Evolutionary conservation across 2,113 vertebrate species (phyloP), one percentile per base, ranked within the genome.

Genomic region (Oncorhynchus tshawytscha): DNA sequence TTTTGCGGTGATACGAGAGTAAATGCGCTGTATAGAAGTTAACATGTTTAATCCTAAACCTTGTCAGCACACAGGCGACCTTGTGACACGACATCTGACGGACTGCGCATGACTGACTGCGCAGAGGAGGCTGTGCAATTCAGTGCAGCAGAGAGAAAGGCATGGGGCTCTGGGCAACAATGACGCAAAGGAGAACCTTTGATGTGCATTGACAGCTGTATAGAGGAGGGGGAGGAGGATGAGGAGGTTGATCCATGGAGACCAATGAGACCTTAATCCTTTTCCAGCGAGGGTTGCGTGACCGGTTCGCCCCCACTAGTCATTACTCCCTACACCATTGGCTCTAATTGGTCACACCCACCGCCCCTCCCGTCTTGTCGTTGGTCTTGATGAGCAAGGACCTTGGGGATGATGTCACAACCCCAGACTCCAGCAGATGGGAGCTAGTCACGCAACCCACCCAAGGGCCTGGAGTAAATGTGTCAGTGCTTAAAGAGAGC

Each of bases 381-480:
- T 15, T 39, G 31, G 34, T n/a, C 22, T 69, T 69, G 34, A 69
- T 69, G 15, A 48, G 15, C 3, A 29, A 9, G 24, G 24, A 68
- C 51, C n/a, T 25, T 45, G 18, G 2, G 25, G 54, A 34, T 68
- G 67, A 20, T n/a, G 67, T 18, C 51, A 31, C 11, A 16, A 24
- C 39, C n/a, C 16, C 24, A 16, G 5, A 16, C 18, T 20, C 25
- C 22, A 85, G 75, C 87, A 90, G 82, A 87, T 84, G 80, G 83
- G 67, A 51, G 78, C 51, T 11, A 62, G 85, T 87, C 88, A 88
- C 83, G 78, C 88, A 74, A 88, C 16, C 82, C 9, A 9, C 59
- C 59, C 16, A 24, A 24, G 59, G 59, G 16, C 39, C 3, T 54
- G 16, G 51, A 16, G 51, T 18, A n/a, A 62, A 62, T 16, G 59